Conservation (phyloP, 2,113 vertebrate genomes). For the Nannospalax galili region DNA sequence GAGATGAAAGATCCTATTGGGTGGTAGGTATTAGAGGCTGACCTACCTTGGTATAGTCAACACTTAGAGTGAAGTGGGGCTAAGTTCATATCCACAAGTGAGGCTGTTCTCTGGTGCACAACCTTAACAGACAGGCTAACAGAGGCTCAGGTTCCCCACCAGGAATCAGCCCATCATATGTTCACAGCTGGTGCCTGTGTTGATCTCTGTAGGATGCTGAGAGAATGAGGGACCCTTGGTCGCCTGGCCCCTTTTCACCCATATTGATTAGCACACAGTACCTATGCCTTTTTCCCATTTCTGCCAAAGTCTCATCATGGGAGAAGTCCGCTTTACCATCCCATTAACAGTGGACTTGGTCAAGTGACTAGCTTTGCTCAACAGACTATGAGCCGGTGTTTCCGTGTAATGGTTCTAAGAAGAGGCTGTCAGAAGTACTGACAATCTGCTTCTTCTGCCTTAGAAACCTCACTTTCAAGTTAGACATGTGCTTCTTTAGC, state of each 20-base stretch:
- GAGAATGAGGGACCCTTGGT: too few species aligned
- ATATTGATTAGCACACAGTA: not conserved
- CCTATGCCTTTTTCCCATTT: not conserved
- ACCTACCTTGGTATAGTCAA: not conserved
- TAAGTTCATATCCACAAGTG: not conserved
- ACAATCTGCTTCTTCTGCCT: not conserved
- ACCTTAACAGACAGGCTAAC: not conserved
- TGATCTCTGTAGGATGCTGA: not conserved
- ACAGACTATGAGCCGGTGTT: not conserved
- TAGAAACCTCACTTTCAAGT: not conserved
- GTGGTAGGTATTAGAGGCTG: not conserved
- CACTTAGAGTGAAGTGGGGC: not conserved
- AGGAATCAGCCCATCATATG: not conserved
- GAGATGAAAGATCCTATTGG: not conserved
- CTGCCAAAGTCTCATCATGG: fast-evolving
- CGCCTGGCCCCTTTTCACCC: not conserved
- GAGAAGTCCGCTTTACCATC: not conserved
- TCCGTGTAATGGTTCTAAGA: not conserved
- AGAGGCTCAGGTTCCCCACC: not conserved
- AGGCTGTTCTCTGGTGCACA: not conserved
- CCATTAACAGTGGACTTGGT: not conserved
- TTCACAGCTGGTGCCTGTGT: not conserved
- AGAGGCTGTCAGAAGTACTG: not conserved
- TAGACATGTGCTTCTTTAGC: not conserved
- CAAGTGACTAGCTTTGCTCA: not conserved